A percentile compares a stretch with the other conserved stretches of the same genome.
These are phyloP conservation scores for Kradibia gibbosae DNA, from an alignment of 1,140 invertebrate species.

Conservation along the genomic window DNA sequence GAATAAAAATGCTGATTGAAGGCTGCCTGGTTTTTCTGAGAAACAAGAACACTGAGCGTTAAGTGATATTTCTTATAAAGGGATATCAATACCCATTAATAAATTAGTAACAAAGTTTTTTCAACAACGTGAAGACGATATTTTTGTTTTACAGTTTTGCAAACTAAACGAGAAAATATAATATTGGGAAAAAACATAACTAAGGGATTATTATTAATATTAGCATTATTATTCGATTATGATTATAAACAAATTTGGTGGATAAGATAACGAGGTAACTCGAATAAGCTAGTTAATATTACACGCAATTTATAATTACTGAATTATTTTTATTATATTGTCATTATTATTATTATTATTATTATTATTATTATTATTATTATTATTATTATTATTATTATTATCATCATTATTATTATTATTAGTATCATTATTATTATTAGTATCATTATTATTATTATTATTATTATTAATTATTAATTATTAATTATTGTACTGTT, in stretches of 20 bases:
- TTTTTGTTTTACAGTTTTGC: constrained; percentile 65
- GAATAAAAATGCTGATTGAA: constrained; percentile 43
- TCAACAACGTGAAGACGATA: constrained; percentile 63
- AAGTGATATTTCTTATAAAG: constrained; percentile 62
- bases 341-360: constrained; percentile 58
- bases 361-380: constrained; percentile 69
- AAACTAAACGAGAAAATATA: constrained; percentile 54
- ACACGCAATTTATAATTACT: constrained; percentile 62
- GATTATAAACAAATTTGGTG: constrained; percentile 66
- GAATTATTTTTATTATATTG: constrained; percentile 67
- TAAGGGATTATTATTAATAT: constrained; percentile 63
- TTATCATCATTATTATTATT: constrained; percentile 70
- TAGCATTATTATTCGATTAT: constrained; percentile 66
- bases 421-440: constrained; percentile 68
- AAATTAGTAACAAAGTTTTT: constrained; percentile 66
- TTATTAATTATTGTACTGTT: constrained; percentile 70
- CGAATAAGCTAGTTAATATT: constrained; percentile 57
- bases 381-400: constrained; percentile 71
- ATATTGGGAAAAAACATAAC: constrained; percentile 51
- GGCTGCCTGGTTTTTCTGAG: constrained; percentile 45
- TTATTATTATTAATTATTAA: constrained; percentile 64
- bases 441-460: constrained; percentile 70
- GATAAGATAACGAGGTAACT: constrained; percentile 55
- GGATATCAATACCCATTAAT: constrained; percentile 61
- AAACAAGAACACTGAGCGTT: constrained; percentile 50